These are phyloP conservation scores for Eidolon dupreanum DNA, from an alignment of 2,797 vertebrate genomes.

Conservation along the genomic window DNA sequence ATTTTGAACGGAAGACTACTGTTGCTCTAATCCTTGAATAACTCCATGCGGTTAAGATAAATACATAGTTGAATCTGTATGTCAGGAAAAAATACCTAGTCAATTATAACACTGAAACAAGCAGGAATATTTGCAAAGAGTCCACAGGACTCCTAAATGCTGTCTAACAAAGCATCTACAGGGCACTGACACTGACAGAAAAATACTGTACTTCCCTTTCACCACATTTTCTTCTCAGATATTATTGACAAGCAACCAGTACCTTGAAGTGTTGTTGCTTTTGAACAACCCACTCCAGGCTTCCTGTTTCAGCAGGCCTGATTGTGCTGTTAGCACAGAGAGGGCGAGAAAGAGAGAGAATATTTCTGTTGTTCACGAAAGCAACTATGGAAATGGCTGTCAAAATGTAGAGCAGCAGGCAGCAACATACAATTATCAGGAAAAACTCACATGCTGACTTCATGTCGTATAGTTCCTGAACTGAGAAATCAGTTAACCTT, in stretches of 20 bases:
- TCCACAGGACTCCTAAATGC: constrained; percentile 75
- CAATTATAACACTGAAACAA: constrained; percentile 79
- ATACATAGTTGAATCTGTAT: constrained; percentile 71
- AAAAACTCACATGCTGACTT: constrained; percentile 87
- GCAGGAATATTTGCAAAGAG: constrained; percentile 80
- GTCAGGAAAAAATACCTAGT: constrained; percentile 73
- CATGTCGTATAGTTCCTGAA: constrained; percentile 83
- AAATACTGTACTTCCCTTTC: constrained; percentile 81
- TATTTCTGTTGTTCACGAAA: constrained; percentile 89
- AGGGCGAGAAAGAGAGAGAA: constrained; percentile 86
- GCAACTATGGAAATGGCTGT: constrained; percentile 89
- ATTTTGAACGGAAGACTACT: constrained; percentile 73
- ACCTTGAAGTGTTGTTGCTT: constrained; percentile 87
- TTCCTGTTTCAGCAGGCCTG: constrained; percentile 86
- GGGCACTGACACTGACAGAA: constrained; percentile 82
- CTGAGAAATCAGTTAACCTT: constrained; percentile 87
- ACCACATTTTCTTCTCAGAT: constrained; percentile 77
- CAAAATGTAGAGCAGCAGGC: constrained; percentile 89
- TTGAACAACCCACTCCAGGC: constrained; percentile 88
- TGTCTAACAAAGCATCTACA: constrained; percentile 81
- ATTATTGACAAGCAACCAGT: constrained; percentile 85
- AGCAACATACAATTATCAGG: constrained; percentile 91
- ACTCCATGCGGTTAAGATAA: constrained; percentile 76
- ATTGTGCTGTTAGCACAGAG: constrained; percentile 87
- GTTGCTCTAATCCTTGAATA: constrained; percentile 75